Evolutionary conservation across 1,140 invertebrate genomes (phyloP).

Genomic region (Drosophila auraria): DNA sequence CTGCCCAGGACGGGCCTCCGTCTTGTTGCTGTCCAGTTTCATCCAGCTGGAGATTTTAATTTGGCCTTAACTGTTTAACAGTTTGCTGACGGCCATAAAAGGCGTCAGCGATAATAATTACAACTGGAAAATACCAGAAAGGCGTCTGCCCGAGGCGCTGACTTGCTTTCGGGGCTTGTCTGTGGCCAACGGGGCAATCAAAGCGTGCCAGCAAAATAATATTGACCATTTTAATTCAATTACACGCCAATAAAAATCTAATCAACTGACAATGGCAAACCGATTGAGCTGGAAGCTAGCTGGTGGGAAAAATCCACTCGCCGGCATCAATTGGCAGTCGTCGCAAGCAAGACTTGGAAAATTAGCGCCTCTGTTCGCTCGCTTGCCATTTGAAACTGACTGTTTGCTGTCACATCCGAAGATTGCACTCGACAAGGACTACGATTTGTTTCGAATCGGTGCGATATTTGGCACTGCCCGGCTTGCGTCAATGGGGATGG

Average conservation of each 20-base stretch:
- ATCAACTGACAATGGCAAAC: conserved; percentile 58
- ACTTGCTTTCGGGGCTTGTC: conserved; percentile 44
- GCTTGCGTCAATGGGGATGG: conserved; percentile 52
- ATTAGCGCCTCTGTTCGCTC: conserved; percentile 35
- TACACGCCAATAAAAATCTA: conserved; percentile 78
- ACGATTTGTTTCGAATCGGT: conserved; percentile 31
- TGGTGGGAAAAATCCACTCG: background rate
- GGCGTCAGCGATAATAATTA: conserved; percentile 57
- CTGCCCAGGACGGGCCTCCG: conserved; percentile 31
- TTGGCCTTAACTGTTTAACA: conserved; percentile 13
- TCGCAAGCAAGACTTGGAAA: conserved; percentile 42
- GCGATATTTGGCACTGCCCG: conserved; percentile 62
- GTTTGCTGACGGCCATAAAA: conserved; percentile 34
- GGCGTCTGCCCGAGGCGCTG: conserved; percentile 21
- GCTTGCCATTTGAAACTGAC: conserved; percentile 20
- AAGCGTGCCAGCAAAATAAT: conserved; percentile 73
- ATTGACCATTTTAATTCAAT: conserved; percentile 75
- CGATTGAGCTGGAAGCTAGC: conserved; percentile 14
- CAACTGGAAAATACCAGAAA: conserved; percentile 83
- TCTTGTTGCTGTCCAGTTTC: conserved; percentile 22
- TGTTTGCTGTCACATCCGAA: conserved; percentile 60
- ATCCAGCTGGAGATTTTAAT: conserved; percentile 4
- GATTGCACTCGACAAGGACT: conserved; percentile 48
- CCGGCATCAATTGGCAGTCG: conserved; percentile 18
- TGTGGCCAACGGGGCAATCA: conserved; percentile 60